A percentile compares a stretch with the other conserved stretches of the same genome.
Evolutionary conservation across 1,140 invertebrate genomes (phyloP).

Genomic region (Aporrectodea caliginosa): DNA sequence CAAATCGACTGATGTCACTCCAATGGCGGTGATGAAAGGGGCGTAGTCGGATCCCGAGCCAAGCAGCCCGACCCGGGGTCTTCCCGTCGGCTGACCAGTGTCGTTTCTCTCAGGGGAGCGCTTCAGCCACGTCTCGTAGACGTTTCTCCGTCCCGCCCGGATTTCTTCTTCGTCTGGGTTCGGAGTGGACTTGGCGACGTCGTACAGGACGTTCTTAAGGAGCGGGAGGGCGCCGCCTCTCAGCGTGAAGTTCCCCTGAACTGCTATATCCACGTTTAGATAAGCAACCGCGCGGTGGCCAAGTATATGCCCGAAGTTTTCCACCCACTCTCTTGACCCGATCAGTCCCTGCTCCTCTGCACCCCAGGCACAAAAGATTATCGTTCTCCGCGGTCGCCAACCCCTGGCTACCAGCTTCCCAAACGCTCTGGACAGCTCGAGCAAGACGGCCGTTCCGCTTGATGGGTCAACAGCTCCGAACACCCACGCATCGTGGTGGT

Average conservation of each 20-base stretch:
- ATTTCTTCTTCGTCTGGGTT: constrained; percentile 47
- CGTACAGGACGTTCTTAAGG: constrained; percentile 41
- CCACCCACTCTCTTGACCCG: constrained; percentile 57
- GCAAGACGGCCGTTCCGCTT: constrained; percentile 59
- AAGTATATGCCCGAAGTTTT: constrained; percentile 48
- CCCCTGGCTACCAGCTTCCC: constrained; percentile 44
- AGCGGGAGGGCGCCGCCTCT: constrained; percentile 42
- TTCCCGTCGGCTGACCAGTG: constrained; percentile 6
- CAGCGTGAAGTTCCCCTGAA: constrained; percentile 41
- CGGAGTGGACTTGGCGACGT: constrained; percentile 43
- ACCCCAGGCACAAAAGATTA: constrained; percentile 60
- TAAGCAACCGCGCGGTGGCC: constrained; percentile 48
- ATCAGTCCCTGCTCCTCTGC: constrained; percentile 59
- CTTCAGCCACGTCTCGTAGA: constrained; percentile 50
- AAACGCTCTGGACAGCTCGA: constrained; percentile 60
- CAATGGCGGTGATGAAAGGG: constrained; percentile 46
- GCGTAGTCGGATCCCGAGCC: constrained; percentile 54
- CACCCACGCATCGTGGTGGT: constrained; percentile 64
- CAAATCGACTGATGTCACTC: constrained; percentile 49
- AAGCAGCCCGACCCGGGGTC: constrained; percentile 35
- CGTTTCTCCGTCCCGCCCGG: constrained; percentile 39
- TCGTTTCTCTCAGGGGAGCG: constrained; percentile 35
- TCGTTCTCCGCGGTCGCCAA: constrained; percentile 56
- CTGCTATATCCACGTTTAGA: constrained; percentile 47
- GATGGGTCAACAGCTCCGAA: constrained; percentile 61